Evolutionary conservation across 1,140 invertebrate genomes (phyloP).

Genomic region (Patella vulgata): DNA sequence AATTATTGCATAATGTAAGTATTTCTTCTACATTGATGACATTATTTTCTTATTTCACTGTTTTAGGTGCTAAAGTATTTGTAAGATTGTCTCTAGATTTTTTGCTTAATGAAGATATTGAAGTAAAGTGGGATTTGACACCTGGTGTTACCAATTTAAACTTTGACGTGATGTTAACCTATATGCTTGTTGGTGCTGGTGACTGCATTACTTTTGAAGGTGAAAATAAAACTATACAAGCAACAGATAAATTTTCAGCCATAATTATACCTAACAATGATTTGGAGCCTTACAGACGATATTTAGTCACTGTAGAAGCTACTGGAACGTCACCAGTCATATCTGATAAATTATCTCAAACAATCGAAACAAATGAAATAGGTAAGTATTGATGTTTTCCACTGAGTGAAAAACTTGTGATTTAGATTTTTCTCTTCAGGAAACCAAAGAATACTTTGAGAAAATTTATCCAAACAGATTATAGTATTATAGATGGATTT

Average conservation of each 20-base stretch:
- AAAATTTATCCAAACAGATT: no score
- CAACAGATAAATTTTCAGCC: neutral
- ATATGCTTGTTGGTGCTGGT: conserved; percentile 24
- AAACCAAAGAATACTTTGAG: no score
- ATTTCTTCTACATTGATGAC: no score
- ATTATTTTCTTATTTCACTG: no score
- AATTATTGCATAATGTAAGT: no score
- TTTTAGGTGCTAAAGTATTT: no score
- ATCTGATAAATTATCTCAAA: conserved; percentile 2
- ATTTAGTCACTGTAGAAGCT: conserved; percentile 18
- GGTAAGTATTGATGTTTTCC: conserved; percentile 4
- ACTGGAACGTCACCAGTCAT: conserved; percentile 1
- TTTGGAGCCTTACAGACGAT: conserved; percentile 19
- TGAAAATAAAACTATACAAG: conserved; percentile 1
- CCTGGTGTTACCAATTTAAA: conserved; percentile 9
- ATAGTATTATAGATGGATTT: no score
- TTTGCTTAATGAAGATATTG: neutral
- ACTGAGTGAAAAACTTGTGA: no score
- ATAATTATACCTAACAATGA: neutral
- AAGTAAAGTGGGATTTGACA: conserved; percentile 19
- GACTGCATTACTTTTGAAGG: conserved; percentile 23
- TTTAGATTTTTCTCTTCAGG: neutral
- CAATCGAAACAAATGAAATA: conserved; percentile 9
- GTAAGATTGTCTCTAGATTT: no score
- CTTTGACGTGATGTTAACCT: conserved; percentile 25